Evolutionary conservation across 2,113 vertebrate genomes (phyloP), one percentile per base, ranked within the genome.

Genomic region (Prochilodus magdalenae): DNA sequence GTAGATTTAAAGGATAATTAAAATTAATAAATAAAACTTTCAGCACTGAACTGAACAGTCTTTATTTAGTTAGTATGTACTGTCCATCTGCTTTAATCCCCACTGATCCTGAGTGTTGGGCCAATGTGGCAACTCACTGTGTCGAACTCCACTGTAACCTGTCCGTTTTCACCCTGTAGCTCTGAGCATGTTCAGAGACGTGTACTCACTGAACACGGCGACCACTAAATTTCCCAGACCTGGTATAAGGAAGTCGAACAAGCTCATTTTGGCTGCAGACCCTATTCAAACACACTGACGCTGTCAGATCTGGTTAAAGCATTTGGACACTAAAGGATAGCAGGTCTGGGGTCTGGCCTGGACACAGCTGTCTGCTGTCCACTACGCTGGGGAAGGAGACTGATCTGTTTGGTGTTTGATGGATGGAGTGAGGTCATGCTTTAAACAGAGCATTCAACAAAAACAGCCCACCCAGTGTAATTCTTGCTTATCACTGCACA

Each of bases 301-400:
- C 47, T 33, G 67, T 86, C 84, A 74, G 67, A 87, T 88, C 78
- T 67, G 73, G 81, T 83, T 84, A 84, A 84, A 84, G 63, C 80
- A 83, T 74, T 83, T 57, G 82, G 80, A 75, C 82, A 47, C 71
- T 75, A 62, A 82, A 53, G 67, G 66, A 69, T 53, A 75, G 57
- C 72, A 73, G 60, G 27, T 49, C 18, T 36, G 44, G 67, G 27
- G 73, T 40, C 59, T 80, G 73, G 63, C 24, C 70, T 77, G 71
- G 71, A 62, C 16, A 53, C 47, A 40, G 65, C 60, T 53, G 27
- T 51, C 67, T 73, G 67, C 22, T 33, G 69, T 77, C 30, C 29
- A 75, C 18, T 33, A 13, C 6, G 70, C 44, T 60, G 27, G 26
- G 55, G 20, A 70, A 62, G 55, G 29, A 73, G 69, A 72, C 53